Conservation (phyloP, 2,888 invertebrate genomes). For the Uropetala carovei region DNA sequence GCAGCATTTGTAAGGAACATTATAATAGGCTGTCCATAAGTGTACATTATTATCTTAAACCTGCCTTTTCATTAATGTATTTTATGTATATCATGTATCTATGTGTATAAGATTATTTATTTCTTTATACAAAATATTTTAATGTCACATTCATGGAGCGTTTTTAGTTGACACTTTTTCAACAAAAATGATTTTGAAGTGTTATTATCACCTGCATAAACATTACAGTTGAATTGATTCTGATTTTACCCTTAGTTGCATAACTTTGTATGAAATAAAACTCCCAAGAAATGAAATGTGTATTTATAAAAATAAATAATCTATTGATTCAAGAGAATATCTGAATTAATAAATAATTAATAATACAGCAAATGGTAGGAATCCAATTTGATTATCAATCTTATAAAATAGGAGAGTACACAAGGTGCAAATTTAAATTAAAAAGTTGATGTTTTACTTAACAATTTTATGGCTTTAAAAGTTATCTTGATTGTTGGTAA, state of each 20-base stretch:
- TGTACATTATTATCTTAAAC: neutral
- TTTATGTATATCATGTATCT: constrained; percentile 31
- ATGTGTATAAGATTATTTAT: constrained; percentile 6
- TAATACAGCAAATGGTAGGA: too few species aligned
- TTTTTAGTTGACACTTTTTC: neutral
- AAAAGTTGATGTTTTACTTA: too few species aligned
- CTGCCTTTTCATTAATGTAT: constrained; percentile 17
- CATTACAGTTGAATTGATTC: neutral
- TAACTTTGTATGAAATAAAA: constrained; percentile 53
- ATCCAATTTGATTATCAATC: too few species aligned
- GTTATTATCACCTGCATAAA: neutral
- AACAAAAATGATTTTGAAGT: neutral
- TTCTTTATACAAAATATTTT: constrained; percentile 36
- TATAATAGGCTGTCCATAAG: neutral
- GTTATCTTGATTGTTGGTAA: too few species aligned
- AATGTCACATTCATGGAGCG: neutral
- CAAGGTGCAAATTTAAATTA: too few species aligned
- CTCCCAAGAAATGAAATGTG: neutral
- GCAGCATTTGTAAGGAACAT: neutral
- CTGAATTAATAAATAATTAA: too few species aligned
- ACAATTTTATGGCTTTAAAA: too few species aligned
- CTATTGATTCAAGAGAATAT: neutral
- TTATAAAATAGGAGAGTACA: too few species aligned
- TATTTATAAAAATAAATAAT: neutral
- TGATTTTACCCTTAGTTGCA: constrained; percentile 6